Evolutionary conservation across 2,113 vertebrate species (phyloP).

Genomic region (Tetraodon nigroviridis): DNA sequence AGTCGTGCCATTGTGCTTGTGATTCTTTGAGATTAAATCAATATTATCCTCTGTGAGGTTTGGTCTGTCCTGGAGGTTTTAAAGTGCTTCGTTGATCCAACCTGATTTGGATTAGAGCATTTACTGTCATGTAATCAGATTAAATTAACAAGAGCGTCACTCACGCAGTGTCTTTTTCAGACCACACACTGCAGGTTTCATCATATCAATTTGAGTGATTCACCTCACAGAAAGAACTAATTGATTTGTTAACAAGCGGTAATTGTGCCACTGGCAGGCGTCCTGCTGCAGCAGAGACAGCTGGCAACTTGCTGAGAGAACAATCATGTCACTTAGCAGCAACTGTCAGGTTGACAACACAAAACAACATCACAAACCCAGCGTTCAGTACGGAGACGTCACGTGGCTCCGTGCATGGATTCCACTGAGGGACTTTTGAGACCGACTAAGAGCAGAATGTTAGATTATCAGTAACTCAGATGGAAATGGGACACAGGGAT

Average conservation of each 20-base stretch:
- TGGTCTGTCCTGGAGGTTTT: no score
- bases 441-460: background rate
- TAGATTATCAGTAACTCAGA: no score
- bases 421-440: background rate
- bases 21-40: no score
- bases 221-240: conserved; percentile 6
- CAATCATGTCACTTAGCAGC: conserved; percentile 19
- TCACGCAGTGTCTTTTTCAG: background rate
- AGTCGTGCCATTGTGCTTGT: no score
- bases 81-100: no score
- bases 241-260: conserved; percentile 35
- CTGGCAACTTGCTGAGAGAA: conserved; percentile 28
- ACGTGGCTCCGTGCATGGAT: background rate
- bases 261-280: conserved; percentile 27
- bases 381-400: conserved; percentile 25
- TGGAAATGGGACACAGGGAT: no score
- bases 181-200: background rate
- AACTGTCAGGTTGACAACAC: conserved; percentile 24
- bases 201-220: background rate
- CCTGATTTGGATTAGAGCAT: no score
- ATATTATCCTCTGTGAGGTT: no score
- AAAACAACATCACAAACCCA: conserved; percentile 27
- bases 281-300: conserved; percentile 25
- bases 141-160: background rate
- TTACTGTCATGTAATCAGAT: no score